Evolutionary conservation across 2,888 invertebrate species (phyloP).

Genomic region (Deilephila elpenor): DNA sequence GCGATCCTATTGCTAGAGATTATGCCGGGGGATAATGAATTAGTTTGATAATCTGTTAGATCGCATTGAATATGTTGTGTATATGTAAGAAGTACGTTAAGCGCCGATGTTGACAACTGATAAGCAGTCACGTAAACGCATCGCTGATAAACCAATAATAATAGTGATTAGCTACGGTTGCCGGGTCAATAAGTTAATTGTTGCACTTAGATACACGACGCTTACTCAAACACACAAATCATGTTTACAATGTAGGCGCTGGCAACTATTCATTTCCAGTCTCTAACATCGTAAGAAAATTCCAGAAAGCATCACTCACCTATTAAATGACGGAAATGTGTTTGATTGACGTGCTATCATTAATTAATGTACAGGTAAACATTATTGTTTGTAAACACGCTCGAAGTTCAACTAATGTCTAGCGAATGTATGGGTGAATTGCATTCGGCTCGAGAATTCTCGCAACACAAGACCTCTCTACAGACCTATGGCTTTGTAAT

Average conservation of each 20-base stretch:
- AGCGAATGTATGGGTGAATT: too few species aligned
- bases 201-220: conserved; percentile 52
- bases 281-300: conserved; percentile 24
- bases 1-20: background rate
- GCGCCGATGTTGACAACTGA: conserved; percentile 48
- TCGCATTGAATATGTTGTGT: background rate
- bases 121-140: conserved; percentile 59
- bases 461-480: background rate
- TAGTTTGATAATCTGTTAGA: background rate
- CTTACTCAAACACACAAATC: conserved; percentile 46
- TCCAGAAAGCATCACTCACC: conserved; percentile 32
- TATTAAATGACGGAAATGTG: background rate
- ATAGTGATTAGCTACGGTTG: conserved; percentile 58
- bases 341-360: conserved; percentile 7
- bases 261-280: conserved; percentile 10
- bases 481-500: too few species aligned
- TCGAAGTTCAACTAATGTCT: background rate
- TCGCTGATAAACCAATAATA: conserved; percentile 56
- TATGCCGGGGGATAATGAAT: background rate
- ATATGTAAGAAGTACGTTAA: conserved; percentile 32
- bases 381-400: background rate
- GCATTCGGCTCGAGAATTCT: background rate
- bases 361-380: conserved; percentile 1
- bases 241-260: conserved; percentile 43
- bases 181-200: conserved; percentile 74